Conservation (phyloP, 2,113 vertebrate species). For the Echinops telfairi region DNA sequence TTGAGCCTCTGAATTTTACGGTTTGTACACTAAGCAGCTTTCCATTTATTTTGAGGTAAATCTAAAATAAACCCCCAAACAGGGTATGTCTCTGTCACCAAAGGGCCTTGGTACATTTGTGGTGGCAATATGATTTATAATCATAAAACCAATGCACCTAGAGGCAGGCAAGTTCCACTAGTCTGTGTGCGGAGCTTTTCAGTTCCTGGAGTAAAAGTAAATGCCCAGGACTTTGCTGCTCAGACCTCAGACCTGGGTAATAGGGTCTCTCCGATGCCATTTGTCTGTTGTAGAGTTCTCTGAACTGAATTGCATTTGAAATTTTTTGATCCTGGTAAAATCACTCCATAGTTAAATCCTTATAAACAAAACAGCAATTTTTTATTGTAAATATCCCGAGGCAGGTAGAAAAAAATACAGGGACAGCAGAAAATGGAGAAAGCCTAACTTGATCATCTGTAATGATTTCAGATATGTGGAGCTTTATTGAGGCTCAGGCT, state of each 20-base stretch:
- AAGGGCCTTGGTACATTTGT: background rate
- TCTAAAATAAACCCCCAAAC: conserved; percentile 5
- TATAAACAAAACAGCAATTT: conserved; percentile 36
- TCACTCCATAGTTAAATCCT: conserved; percentile 34
- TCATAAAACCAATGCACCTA: background rate
- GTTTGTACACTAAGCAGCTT: background rate
- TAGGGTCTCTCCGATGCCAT: background rate
- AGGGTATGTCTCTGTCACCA: background rate
- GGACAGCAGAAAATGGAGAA: background rate
- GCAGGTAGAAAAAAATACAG: background rate
- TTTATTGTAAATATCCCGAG: conserved; percentile 49
- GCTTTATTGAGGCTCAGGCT: background rate
- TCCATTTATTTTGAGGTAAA: background rate
- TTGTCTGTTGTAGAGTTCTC: background rate
- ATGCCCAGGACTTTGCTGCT: background rate
- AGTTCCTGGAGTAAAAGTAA: conserved; percentile 40
- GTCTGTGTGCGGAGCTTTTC: conserved; percentile 46
- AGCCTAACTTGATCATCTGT: background rate
- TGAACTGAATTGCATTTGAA: conserved; percentile 22
- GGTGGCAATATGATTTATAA: background rate
- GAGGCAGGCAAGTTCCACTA: background rate
- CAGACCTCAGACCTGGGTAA: background rate
- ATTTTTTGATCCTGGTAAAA: conserved; percentile 42
- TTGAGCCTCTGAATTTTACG: background rate
- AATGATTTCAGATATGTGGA: background rate